Evolutionary conservation across 1,140 invertebrate species (phyloP).

Genomic region (Papilio helenus): DNA sequence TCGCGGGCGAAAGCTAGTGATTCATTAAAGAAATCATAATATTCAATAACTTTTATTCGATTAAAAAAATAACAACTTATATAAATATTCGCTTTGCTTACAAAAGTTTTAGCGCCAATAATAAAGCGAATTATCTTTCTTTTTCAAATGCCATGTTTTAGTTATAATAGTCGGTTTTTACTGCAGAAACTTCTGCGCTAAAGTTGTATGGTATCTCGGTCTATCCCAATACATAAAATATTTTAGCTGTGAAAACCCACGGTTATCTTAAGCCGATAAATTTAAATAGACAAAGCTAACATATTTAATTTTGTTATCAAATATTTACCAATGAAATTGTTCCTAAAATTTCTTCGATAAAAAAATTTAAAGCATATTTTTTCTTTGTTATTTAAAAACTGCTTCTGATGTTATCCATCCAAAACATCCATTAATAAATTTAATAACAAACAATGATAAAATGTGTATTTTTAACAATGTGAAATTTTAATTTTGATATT

Average conservation of each 20-base stretch:
- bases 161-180: too few relatives aligned
- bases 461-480: too few relatives aligned
- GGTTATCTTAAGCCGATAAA: neutral
- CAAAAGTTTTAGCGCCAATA: neutral
- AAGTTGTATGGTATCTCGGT: too few relatives aligned
- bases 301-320: too few relatives aligned
- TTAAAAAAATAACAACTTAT: slow-evolving; percentile 42
- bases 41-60: slow-evolving; percentile 40
- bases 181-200: too few relatives aligned
- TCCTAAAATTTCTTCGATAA: too few relatives aligned
- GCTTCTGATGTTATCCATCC: too few relatives aligned
- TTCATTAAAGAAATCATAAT: slow-evolving; percentile 33
- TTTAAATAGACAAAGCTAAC: neutral
- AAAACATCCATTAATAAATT: neutral
- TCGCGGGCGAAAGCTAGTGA: too few relatives aligned
- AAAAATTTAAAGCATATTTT: too few relatives aligned
- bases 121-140: neutral
- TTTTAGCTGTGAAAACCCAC: neutral
- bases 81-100: slow-evolving; percentile 41
- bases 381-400: too few relatives aligned
- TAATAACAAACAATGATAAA: neutral
- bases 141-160: neutral
- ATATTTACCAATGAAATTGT: too few relatives aligned
- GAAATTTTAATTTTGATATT: neutral
- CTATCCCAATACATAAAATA: neutral